Base-by-base conservation (phyloP, 2,888 invertebrate genomes). In the Eudemis profundana region DNA sequence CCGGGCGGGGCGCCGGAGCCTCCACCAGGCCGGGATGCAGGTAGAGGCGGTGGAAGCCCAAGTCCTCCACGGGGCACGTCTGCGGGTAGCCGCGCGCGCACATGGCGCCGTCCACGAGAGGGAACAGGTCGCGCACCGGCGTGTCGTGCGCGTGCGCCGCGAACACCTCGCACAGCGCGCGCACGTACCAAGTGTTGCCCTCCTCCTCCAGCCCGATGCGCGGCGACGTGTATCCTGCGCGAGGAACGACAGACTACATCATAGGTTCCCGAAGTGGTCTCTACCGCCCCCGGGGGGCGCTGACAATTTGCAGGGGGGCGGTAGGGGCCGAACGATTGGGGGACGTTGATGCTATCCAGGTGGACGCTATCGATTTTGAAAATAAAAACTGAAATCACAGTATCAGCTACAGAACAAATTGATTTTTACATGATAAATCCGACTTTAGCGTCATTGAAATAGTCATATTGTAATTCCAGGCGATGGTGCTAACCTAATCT, bases 31-130 rank as follows among this genome's bases (percentile, higher is more conserved):
- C 95, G 0, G 96, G 96, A 89, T 95, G 95, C 70, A 96, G 93
- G 81, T 93, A 96, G 44, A 95, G 85, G 64, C 92, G 91, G 83
- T 93, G 93, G 81, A 96, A 95, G n/a, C 95, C 95, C 82, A 94
- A 90, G 78, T 93, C 93, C 75, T 94, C 93, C 66, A 93, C 93
- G 72, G 93, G 93, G 29, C 94, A 93, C 21, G 94, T 95, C 88
- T 96, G 96, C 68, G 92, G 76, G 36, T 81, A 78, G 83, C 81
- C 85, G 67, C 73, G 74, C 61, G 75, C 74, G 59, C 83, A 83
- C 70, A 95, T 8, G 84, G 82, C 75, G 46, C 79, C 68, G 77
- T 95, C 94, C 46, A 95, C 95, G 64, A 94, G 88, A 82, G 94
- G 94, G 71, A 96, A 84, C 78, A 96, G 92, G 72, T 93, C 92